Percentiles rank a stretch among this genome's conserved stretches.
Conservation (phyloP, 2,797 vertebrate species). For the Sebastes iracundus region DNA sequence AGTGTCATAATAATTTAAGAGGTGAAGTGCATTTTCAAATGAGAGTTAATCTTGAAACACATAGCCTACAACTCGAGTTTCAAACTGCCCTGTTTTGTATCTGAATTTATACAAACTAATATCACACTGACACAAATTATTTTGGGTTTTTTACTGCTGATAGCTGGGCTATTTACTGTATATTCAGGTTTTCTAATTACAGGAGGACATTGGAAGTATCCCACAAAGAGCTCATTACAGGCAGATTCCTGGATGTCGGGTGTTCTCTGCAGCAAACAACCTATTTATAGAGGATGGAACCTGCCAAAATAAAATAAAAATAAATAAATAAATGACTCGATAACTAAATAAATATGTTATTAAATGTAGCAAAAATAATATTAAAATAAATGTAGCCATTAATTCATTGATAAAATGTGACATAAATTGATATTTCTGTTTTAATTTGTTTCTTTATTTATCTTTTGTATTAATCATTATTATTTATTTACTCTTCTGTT, state of each 20-base stretch:
- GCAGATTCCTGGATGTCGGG: slow-evolving; percentile 25
- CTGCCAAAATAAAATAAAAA: too few species aligned
- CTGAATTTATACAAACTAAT: background rate
- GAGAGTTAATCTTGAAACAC: slow-evolving; percentile 10
- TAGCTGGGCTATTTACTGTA: background rate
- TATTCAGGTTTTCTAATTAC: background rate
- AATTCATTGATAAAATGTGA: too few species aligned
- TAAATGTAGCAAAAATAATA: too few species aligned
- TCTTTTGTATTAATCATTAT: too few species aligned
- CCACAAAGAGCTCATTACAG: slow-evolving; percentile 40
- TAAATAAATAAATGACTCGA: too few species aligned
- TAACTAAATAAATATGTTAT: too few species aligned
- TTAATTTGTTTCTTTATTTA: too few species aligned
- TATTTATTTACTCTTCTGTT: too few species aligned
- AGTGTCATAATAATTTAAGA: slow-evolving; percentile 6
- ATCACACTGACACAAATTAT: background rate
- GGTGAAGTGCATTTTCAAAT: slow-evolving; percentile 9
- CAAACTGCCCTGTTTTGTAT: background rate
- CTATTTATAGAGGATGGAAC: background rate
- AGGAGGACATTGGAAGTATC: background rate
- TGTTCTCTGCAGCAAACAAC: slow-evolving; percentile 21
- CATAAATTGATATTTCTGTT: too few species aligned
- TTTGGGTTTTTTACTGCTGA: background rate
- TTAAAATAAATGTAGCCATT: too few species aligned
- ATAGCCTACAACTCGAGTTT: background rate